phyloP scores from a whole-genome alignment of 2,113 vertebrate species.

The Coregonus clupeaformis region DNA sequence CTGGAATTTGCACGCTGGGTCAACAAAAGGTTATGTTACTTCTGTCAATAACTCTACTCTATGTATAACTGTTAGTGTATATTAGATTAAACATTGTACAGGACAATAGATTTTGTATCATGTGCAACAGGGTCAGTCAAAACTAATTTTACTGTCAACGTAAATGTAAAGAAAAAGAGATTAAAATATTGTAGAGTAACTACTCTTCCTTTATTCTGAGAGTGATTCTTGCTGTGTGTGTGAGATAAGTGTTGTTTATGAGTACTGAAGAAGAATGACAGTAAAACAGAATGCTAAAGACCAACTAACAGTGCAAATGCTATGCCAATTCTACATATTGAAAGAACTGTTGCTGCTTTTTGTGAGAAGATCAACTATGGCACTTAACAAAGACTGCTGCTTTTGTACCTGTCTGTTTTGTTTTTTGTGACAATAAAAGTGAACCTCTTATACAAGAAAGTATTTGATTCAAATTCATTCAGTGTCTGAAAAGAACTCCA shows the following conservation, averaged over 20 bases:
- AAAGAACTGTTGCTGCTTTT: slow-evolving; percentile 56
- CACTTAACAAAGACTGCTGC: slow-evolving; percentile 54
- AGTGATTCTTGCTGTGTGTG: slow-evolving; percentile 66
- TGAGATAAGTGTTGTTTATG: slow-evolving; percentile 61
- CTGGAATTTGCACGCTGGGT: slow-evolving; percentile 69
- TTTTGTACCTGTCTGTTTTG: slow-evolving; percentile 74
- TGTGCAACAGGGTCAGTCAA: slow-evolving; percentile 44
- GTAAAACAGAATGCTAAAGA: slow-evolving; percentile 50
- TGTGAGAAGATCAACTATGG: slow-evolving; percentile 53
- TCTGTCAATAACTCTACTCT: slow-evolving; percentile 48
- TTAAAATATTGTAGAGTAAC: slow-evolving; percentile 38
- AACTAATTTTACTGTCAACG: slow-evolving; percentile 39
- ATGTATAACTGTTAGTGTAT: slow-evolving; percentile 66
- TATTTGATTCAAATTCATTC: neutral
- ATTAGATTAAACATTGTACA: slow-evolving; percentile 64
- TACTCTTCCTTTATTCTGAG: slow-evolving; percentile 40
- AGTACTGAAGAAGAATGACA: slow-evolving; percentile 55
- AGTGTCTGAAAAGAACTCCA: neutral
- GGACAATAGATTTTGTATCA: slow-evolving; percentile 65
- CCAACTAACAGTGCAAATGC: slow-evolving; percentile 55
- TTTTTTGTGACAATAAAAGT: slow-evolving; percentile 75
- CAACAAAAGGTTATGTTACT: slow-evolving; percentile 55
- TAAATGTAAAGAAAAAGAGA: slow-evolving; percentile 23
- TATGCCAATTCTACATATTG: slow-evolving; percentile 45
- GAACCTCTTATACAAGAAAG: slow-evolving; percentile 60